A percentile compares a stretch with the other conserved stretches of the same genome.
phyloP scores from a whole-genome alignment of 2,888 invertebrate genomes.

The Synanthedon tipuliformis region DNA sequence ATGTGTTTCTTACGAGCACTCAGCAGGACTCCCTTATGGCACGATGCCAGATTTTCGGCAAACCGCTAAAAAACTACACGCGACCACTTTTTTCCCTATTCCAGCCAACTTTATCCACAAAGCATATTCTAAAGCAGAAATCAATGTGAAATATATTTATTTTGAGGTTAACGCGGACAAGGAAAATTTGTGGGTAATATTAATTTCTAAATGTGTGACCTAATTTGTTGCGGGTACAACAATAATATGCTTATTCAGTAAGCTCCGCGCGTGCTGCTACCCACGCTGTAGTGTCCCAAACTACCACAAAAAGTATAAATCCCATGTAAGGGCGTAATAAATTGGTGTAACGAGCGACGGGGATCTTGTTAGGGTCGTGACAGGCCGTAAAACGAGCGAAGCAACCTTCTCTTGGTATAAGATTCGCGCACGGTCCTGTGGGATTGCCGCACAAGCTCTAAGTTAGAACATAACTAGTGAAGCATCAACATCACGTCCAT shows the following conservation, averaged over 20 bases:
- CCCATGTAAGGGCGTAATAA: constrained; percentile 49
- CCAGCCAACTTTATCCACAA: neutral
- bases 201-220: too few relatives aligned
- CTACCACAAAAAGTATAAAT: constrained; percentile 45
- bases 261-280: constrained; percentile 10
- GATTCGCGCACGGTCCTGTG: constrained; percentile 1
- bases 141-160: too few relatives aligned
- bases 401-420: neutral
- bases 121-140: neutral
- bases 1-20: neutral
- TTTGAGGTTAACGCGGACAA: too few relatives aligned
- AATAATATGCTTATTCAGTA: constrained; percentile 7
- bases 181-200: too few relatives aligned
- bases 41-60: constrained; percentile 18
- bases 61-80: constrained; percentile 14
- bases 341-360: constrained; percentile 43
- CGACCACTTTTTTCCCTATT: neutral
- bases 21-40: constrained; percentile 10
- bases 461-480: too few relatives aligned
- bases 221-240: too few relatives aligned
- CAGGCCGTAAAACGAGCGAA: constrained; percentile 28
- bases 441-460: constrained; percentile 1
- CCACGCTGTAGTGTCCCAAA: constrained; percentile 20
- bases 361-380: constrained; percentile 43
- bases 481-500: too few relatives aligned